A percentile compares a stretch with the other conserved stretches of the same genome.
Evolutionary conservation across 2,888 invertebrate species (phyloP).

Genomic region (Smittia sp.): DNA sequence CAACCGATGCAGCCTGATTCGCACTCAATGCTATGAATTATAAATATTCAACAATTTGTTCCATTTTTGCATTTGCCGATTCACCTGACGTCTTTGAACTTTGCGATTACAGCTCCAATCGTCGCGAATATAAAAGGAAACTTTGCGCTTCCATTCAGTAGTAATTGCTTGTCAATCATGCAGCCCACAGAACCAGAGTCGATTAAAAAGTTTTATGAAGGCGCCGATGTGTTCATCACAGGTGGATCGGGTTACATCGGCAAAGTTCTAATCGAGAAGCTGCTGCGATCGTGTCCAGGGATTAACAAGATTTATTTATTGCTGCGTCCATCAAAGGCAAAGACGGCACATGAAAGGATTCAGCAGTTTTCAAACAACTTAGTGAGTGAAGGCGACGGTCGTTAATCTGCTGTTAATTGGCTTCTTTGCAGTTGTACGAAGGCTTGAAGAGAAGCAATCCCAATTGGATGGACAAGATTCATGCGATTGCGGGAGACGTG

Average conservation of each 20-base stretch:
- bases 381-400: not conserved
- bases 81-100: too few relatives aligned
- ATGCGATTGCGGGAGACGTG: slow-evolving; percentile 68
- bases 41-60: too few relatives aligned
- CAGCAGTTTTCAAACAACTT: slow-evolving; percentile 44
- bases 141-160: too few relatives aligned
- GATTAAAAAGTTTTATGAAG: slow-evolving; percentile 46
- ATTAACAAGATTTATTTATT: slow-evolving; percentile 72
- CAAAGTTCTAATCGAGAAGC: slow-evolving; percentile 83
- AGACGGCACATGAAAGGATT: slow-evolving; percentile 57
- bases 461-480: slow-evolving; percentile 61
- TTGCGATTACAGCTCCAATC: too few relatives aligned
- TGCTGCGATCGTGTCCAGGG: slow-evolving; percentile 74
- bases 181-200: not conserved
- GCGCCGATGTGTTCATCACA: slow-evolving; percentile 10
- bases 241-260: slow-evolving; percentile 73
- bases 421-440: slow-evolving; percentile 61
- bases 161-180: too few relatives aligned
- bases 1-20: too few relatives aligned
- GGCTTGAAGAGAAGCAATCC: slow-evolving; percentile 62
- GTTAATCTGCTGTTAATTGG: not conserved
- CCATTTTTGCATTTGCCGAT: too few relatives aligned
- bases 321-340: slow-evolving; percentile 67
- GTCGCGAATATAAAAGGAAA: too few relatives aligned
- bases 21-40: too few relatives aligned